Base-by-base conservation (phyloP, 2,888 invertebrate genomes). In the Cantharis rustica region DNA sequence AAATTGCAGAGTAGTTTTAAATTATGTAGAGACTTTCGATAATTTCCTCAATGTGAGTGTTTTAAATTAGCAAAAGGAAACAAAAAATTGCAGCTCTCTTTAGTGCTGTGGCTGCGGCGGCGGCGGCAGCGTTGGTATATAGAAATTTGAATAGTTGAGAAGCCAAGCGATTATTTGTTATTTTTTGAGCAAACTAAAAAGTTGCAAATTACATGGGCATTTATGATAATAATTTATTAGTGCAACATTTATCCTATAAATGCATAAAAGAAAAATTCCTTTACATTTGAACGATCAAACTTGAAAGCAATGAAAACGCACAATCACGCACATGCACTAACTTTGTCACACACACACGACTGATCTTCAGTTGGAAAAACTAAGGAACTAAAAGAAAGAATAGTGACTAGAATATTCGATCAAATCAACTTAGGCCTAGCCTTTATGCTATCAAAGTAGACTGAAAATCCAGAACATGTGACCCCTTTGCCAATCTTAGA, bases 351-450 rank as follows among this genome's bases (percentile, higher is more conserved):
- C 84, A 87, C 86, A 87, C 86, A 86, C 87, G 86, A 86, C 84
- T 85, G 85, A 85, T 84, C 86, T 86, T 86, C 84, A 79, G 75
- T 75, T 71, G 71, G 78, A 74, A 78, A 75, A 83, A 79, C 75
- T 76, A 79, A 76, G 76, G 83, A 86, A 86, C 85, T 85, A 85
- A 86, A 86, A 85, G 86, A 86, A 86, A 86, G 86, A 86, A 84
- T 84, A 86, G 86, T 87, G 87, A 87, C 87, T 86, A 83, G 87
- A 87, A 87, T 87, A 87, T 87, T 87, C 86, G 86, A 87, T 87
- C 86, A 87, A 87, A 87, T 87, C 87, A 87, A 86, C 86, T 86
- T 84, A 78, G 75, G 83, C 83, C 81, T 82, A 82, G 83, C 84
- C 84, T 85, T 85, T 84, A 84, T 85, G 84, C 85, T 84, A 86